phyloP scores from a whole-genome alignment of 2,113 vertebrate species.

The Irena cyanogastra region DNA sequence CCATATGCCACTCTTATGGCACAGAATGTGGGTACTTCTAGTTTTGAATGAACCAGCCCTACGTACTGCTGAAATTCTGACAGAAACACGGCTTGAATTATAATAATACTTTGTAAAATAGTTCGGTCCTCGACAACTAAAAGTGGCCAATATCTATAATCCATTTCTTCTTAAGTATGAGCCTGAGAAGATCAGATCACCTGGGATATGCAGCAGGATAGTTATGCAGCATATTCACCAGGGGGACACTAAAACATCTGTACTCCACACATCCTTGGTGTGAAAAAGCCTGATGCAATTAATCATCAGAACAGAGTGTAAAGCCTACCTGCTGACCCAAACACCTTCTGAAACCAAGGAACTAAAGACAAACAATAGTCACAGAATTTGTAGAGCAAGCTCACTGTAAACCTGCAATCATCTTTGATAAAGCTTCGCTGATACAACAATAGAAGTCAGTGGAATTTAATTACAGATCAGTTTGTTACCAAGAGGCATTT shows the following conservation, averaged over 20 bases:
- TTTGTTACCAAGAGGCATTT: neutral
- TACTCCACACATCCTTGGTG: neutral
- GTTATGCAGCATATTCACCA: neutral
- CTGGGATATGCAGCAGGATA: neutral
- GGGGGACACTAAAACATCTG: neutral
- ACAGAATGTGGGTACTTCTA: neutral
- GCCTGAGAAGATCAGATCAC: neutral
- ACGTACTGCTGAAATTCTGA: neutral
- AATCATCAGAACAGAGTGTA: neutral
- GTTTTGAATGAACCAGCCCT: neutral
- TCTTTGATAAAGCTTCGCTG: neutral
- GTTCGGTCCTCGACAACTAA: neutral
- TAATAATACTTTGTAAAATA: neutral
- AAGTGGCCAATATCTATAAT: neutral
- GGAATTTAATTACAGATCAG: neutral
- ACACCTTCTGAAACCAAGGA: neutral
- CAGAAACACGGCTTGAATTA: neutral
- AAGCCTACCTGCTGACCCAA: neutral
- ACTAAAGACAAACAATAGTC: neutral
- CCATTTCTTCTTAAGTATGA: neutral
- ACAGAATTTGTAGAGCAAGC: neutral
- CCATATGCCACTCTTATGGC: neutral
- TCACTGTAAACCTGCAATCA: neutral
- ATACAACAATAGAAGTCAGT: neutral
- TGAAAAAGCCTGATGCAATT: neutral